Evolutionary conservation across 2,888 invertebrate genomes (phyloP).

Genomic region (Dinocampus coccinellae): DNA sequence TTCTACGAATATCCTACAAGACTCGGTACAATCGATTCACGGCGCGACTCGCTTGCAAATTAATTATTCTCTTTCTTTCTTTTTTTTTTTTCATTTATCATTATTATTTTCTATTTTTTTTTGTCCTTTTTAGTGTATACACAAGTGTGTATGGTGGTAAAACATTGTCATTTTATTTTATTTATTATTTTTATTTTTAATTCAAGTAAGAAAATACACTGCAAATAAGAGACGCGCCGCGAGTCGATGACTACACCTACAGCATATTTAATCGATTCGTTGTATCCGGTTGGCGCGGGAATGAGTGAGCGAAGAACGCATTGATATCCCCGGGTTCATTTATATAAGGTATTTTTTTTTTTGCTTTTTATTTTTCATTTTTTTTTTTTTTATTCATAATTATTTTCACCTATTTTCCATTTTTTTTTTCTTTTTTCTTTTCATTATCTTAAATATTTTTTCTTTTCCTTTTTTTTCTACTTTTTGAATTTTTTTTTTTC

Average conservation of each 20-base stretch:
- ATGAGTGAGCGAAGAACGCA: constrained; percentile 51
- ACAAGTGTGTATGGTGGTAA: background rate
- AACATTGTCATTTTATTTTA: background rate
- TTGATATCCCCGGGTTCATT: constrained; percentile 29
- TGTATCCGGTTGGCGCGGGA: constrained; percentile 68
- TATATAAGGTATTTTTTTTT: constrained; percentile 25
- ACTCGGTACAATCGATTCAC: constrained; percentile 23
- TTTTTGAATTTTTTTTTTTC: constrained; percentile 28
- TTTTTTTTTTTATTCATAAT: constrained; percentile 22
- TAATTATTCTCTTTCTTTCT: no score
- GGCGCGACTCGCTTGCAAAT: constrained; percentile 23
- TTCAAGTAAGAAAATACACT: constrained; percentile 15
- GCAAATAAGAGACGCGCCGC: constrained; percentile 39
- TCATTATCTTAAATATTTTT: constrained; percentile 25
- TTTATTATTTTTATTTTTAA: constrained; percentile 11
- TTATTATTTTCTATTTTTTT: constrained; percentile 5
- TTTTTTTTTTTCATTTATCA: no score
- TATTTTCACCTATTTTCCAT: constrained; percentile 4
- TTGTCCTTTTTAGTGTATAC: background rate
- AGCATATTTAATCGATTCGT: constrained; percentile 63
- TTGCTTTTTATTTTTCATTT: constrained; percentile 17
- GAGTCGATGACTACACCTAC: constrained; percentile 44
- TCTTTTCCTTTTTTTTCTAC: constrained; percentile 38
- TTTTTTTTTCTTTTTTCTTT: background rate
- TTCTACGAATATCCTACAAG: constrained; percentile 9